Base-by-base conservation (phyloP, 2,888 invertebrate species). In the Agrenia bidenticulata region DNA sequence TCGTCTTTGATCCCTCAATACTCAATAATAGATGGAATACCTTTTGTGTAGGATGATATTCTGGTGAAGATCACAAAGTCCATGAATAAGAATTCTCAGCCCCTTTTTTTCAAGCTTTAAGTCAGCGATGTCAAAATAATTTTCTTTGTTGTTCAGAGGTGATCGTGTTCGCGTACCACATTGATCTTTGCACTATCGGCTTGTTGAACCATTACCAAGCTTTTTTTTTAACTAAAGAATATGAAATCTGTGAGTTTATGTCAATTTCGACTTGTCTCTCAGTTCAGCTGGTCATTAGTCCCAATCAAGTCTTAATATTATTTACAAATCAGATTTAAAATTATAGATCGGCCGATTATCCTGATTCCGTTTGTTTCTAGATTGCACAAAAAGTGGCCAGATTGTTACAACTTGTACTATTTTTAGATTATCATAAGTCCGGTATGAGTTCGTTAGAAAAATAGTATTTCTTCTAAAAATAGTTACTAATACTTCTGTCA, bases 131-230 rank as follows among this genome's bases (percentile, higher is more conserved):
- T 42, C 58, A 45, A 58, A 42, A 42, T 58, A 49, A 51, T 23
- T 15, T 45, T 15, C 23, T 15, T 58, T 45, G 41, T 58, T 45
- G 58, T 45, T 58, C 27, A 49, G 19, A 27, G 41, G 37, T 26
- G 51, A 24, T 51, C 21, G 45, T 15, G 45, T 13, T 17, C 51
- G 21, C 64, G 72, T 67, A 72, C 69, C 69, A 69, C 62, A 64
- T 61, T 72, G 72, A 72, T 72, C 72, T 72, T 72, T 72, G 72
- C 72, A 63, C 72, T 72, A 55, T 55, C 62, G 58, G 49, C 54
- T 64, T 61, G 61, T 61, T 63, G 63, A 65, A 45, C 57, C 42
- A 64, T 58, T 42, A 45, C 58, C 2, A n/a, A n/a, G n/a, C 45
- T 58, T 42, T 23, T 41, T 53, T 58, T 26, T 50, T n/a, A n/a